Conservation (phyloP, 2,888 invertebrate genomes). For the Acholoe squamosa region DNA sequence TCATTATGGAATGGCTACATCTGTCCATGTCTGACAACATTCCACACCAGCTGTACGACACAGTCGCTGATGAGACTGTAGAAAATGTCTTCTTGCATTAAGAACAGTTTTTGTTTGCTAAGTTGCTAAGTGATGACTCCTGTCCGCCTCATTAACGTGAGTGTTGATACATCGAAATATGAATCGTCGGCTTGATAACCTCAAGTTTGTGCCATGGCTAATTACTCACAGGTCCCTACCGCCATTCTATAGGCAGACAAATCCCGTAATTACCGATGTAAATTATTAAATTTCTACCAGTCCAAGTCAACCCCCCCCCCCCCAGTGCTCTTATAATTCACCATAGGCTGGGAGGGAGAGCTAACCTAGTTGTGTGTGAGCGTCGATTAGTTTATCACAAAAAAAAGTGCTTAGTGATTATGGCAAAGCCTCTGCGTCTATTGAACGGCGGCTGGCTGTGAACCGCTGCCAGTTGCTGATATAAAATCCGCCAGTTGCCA, state of each 20-base stretch:
- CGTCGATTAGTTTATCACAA: constrained; percentile 1
- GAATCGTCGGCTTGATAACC: not conserved
- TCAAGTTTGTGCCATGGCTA: not conserved
- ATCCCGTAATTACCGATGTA: not conserved
- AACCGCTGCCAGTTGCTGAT: too few species aligned
- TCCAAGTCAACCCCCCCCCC: not conserved
- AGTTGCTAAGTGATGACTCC: not conserved
- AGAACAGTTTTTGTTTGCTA: not conserved
- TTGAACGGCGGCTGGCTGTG: too few species aligned
- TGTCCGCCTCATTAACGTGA: not conserved
- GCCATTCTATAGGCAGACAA: not conserved
- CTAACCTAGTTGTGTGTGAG: not conserved
- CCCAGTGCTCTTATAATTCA: not conserved
- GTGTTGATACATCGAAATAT: constrained; percentile 11
- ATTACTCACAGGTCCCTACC: not conserved
- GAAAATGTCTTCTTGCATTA: not conserved
- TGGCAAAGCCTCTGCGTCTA: too few species aligned
- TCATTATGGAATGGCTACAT: too few species aligned
- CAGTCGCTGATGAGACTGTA: not conserved
- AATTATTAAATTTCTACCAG: not conserved
- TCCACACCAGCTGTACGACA: not conserved
- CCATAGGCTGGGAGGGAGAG: not conserved
- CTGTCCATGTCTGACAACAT: not conserved
- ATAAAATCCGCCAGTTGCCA: too few species aligned
- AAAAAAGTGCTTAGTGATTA: not conserved